A percentile compares a stretch with the other conserved stretches of the same genome.
These are phyloP conservation scores for Dendrocincla fuliginosa DNA, from an alignment of 2,797 vertebrate species.

Conservation along the genomic window DNA sequence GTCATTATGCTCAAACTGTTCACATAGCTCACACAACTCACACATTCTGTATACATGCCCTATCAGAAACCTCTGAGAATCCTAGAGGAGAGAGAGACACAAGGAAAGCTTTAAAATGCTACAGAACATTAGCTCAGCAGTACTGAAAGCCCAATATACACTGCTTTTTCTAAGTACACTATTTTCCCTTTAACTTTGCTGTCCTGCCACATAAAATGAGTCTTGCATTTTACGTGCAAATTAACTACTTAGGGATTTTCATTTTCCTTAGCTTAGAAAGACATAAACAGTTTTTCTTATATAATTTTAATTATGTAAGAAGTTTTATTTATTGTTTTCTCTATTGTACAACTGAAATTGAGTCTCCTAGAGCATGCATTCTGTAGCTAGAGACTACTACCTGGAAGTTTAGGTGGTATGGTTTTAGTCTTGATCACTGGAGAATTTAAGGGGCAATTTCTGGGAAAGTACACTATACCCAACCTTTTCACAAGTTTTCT, in stretches of 20 bases:
- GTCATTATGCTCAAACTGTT: background rate
- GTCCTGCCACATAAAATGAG: constrained; percentile 42
- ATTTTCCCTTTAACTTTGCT: constrained; percentile 52
- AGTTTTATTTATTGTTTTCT: background rate
- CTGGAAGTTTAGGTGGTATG: background rate
- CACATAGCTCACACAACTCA: background rate
- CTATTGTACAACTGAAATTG: background rate
- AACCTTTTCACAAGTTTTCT: constrained; percentile 41
- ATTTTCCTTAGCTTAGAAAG: background rate
- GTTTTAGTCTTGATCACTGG: background rate
- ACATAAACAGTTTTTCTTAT: background rate
- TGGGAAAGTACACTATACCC: background rate
- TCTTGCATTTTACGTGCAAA: constrained; percentile 52
- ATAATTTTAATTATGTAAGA: background rate
- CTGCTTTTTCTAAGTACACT: constrained; percentile 28
- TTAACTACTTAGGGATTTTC: background rate
- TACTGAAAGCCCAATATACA: constrained; percentile 37
- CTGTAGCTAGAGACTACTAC: background rate
- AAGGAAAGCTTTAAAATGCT: background rate
- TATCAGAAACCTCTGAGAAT: background rate
- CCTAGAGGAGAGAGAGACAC: background rate
- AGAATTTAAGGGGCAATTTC: background rate
- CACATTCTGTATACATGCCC: background rate
- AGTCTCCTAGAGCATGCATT: background rate
- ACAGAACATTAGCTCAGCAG: background rate